A percentile compares a stretch with the other conserved stretches of the same genome.
These are phyloP conservation scores for Sebastes minor DNA, from an alignment of 2,797 vertebrate genomes.

Conservation along the genomic window DNA sequence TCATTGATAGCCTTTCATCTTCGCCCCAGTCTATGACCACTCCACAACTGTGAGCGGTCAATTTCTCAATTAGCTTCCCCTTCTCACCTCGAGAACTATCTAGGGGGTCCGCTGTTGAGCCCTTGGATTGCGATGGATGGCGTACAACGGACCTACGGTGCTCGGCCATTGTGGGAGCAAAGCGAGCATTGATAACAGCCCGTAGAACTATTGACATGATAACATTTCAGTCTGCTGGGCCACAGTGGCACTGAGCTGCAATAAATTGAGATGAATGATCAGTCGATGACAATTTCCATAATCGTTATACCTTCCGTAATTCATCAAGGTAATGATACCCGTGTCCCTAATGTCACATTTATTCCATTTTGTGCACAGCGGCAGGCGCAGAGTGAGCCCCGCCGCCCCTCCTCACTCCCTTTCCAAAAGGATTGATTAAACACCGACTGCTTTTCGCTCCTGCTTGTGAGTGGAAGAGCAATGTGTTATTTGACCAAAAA, in stretches of 20 bases:
- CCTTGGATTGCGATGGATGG: conserved; percentile 62
- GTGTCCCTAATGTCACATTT: conserved; percentile 89
- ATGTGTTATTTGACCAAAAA: conserved; percentile 84
- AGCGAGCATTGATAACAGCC: conserved; percentile 72
- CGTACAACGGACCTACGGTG: conserved; percentile 59
- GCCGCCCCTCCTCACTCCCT: conserved; percentile 45
- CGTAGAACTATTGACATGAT: conserved; percentile 76
- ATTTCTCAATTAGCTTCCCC: conserved; percentile 73
- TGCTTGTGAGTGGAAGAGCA: conserved; percentile 76
- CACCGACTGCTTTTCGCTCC: conserved; percentile 76
- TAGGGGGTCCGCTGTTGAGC: conserved; percentile 50
- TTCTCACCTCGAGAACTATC: conserved; percentile 57
- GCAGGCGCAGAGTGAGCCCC: conserved; percentile 74
- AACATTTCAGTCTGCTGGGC: conserved; percentile 80
- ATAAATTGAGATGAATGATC: conserved; percentile 91
- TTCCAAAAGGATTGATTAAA: conserved; percentile 87
- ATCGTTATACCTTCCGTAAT: conserved; percentile 89
- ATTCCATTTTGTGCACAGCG: conserved; percentile 83
- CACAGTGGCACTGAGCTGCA: conserved; percentile 83
- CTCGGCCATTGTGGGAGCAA: conserved; percentile 68
- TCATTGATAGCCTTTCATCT: conserved; percentile 33
- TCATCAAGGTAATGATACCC: conserved; percentile 92
- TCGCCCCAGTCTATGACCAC: conserved; percentile 27
- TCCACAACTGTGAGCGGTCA: conserved; percentile 42
- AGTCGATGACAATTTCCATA: conserved; percentile 92